Evolutionary conservation across 2,113 vertebrate genomes (phyloP).

Genomic region (Fukomys damarensis): DNA sequence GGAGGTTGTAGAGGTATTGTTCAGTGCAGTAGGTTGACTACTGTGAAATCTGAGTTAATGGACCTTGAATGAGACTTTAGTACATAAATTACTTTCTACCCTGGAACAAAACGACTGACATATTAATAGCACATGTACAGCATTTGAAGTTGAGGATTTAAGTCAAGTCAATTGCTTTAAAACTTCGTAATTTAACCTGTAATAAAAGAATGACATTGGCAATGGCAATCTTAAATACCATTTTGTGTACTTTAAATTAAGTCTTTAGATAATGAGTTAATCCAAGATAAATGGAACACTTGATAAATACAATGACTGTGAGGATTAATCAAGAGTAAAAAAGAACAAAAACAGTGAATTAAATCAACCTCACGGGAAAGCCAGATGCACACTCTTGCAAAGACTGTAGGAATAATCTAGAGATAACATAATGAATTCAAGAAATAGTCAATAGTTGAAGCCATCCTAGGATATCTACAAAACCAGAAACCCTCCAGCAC

Average conservation of each 20-base stretch:
- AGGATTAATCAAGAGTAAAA: not conserved
- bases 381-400: not conserved
- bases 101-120: not conserved
- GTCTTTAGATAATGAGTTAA: not conserved
- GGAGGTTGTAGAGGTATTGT: not conserved
- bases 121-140: not conserved
- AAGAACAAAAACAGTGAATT: not conserved
- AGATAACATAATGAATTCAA: not conserved
- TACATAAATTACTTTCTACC: not conserved
- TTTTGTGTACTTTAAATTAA: not conserved
- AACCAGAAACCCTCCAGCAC: not conserved
- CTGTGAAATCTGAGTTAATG: not conserved
- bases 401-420: not conserved
- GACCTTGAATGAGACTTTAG: constrained; percentile 24
- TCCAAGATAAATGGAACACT: not conserved
- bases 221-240: not conserved
- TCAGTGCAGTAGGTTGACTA: not conserved
- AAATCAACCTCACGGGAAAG: not conserved
- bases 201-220: not conserved
- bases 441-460: not conserved
- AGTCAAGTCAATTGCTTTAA: constrained; percentile 42
- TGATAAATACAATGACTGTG: not conserved
- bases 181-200: not conserved
- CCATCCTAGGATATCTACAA: not conserved
- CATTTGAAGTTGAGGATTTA: not conserved